Evolutionary conservation across 2,113 vertebrate species (phyloP).

Genomic region (Clinocottus analis): DNA sequence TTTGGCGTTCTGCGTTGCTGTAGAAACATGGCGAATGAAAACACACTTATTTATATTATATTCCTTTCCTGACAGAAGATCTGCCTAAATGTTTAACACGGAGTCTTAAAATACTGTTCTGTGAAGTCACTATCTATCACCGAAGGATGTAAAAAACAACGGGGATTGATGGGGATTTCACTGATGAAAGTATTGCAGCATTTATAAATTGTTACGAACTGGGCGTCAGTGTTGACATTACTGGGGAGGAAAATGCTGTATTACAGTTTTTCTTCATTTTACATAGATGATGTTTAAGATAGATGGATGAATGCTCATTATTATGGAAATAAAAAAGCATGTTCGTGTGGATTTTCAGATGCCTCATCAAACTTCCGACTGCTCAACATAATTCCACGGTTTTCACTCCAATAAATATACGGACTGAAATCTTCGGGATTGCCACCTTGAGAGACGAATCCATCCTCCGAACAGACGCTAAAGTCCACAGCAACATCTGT

Average conservation of each 20-base stretch:
- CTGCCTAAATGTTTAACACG: background rate
- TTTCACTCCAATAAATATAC: background rate
- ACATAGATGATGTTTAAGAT: background rate
- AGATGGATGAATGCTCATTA: background rate
- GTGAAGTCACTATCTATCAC: background rate
- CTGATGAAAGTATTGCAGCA: background rate
- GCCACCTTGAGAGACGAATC: background rate
- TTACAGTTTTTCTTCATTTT: background rate
- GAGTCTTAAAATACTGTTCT: background rate
- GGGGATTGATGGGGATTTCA: background rate
- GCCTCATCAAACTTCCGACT: background rate
- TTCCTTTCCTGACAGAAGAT: background rate
- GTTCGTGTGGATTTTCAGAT: background rate
- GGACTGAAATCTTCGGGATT: background rate
- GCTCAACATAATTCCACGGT: background rate
- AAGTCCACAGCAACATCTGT: background rate
- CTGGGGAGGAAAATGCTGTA: background rate
- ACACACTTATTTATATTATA: background rate
- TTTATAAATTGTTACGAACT: background rate
- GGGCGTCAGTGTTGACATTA: background rate
- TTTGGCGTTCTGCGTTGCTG: background rate
- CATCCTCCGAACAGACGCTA: background rate
- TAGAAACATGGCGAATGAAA: background rate
- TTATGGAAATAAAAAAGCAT: background rate
- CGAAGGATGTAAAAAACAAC: background rate